Conservation (phyloP, 2,888 invertebrate genomes). For the Drosophila demipolita region DNA sequence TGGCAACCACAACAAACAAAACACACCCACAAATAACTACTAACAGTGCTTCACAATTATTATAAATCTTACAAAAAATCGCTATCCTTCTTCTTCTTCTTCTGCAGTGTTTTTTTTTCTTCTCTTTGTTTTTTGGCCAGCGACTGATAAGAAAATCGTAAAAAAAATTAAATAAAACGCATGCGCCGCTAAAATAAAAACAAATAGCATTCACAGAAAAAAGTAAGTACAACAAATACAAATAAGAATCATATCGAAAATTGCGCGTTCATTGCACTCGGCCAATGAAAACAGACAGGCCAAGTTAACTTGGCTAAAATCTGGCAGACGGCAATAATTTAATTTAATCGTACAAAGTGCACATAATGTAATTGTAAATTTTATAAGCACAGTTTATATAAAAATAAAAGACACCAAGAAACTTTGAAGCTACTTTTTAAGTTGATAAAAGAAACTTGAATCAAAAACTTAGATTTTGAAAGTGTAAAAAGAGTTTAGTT, state of each 20-base stretch:
- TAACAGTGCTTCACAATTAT: conserved; percentile 10
- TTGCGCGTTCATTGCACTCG: conserved; percentile 71
- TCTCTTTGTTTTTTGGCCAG: conserved; percentile 52
- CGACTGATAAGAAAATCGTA: conserved; percentile 66
- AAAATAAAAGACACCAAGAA: background rate
- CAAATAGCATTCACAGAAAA: conserved; percentile 41
- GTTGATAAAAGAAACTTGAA: background rate
- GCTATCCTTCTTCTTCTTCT: background rate
- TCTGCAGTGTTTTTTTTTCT: background rate
- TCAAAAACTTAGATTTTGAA: background rate
- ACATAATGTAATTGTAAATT: background rate
- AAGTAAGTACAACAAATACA: conserved; percentile 10
- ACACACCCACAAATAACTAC: conserved; percentile 5
- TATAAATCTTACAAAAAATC: background rate
- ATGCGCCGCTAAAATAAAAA: conserved; percentile 64
- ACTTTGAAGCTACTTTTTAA: rapidly evolving
- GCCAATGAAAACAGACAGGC: conserved; percentile 24
- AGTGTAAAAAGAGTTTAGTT: background rate
- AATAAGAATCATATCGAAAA: conserved; percentile 39
- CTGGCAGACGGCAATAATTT: conserved; percentile 22
- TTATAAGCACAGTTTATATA: too few species aligned
- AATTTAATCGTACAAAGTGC: conserved; percentile 2
- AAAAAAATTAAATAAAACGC: conserved; percentile 20
- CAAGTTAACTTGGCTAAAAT: conserved; percentile 54
- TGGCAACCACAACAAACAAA: conserved; percentile 18